These are phyloP conservation scores for Hestina assimilis DNA, from an alignment of 1,140 invertebrate genomes.

Conservation along the genomic window DNA sequence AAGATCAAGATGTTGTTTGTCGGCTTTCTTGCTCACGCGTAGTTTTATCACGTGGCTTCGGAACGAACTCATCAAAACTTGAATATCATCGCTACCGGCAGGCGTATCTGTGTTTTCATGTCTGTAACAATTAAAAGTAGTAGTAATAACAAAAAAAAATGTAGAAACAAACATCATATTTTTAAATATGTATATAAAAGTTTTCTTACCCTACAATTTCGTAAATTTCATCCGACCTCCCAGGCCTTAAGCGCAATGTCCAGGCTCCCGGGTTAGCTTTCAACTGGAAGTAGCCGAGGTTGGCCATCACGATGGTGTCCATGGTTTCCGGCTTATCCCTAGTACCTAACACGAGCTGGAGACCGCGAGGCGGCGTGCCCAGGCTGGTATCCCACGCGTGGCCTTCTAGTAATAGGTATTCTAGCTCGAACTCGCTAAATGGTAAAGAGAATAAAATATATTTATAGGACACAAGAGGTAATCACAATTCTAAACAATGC, in stretches of 20 bases:
- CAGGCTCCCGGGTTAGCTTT: slow-evolving; percentile 99
- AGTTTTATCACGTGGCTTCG: slow-evolving; percentile 94
- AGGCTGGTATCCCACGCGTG: slow-evolving; percentile 96
- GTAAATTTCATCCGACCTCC: slow-evolving; percentile 96
- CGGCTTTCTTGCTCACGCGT: slow-evolving; percentile 93
- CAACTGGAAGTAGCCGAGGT: slow-evolving; percentile 97
- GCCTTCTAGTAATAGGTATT: slow-evolving; percentile 94
- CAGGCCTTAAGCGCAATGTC: slow-evolving; percentile 91
- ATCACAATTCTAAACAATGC: too few species aligned
- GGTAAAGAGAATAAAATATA: too few species aligned
- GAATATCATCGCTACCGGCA: slow-evolving; percentile 84
- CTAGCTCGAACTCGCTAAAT: slow-evolving; percentile 92
- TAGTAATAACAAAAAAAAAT: too few species aligned
- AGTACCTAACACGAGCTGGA: slow-evolving; percentile 97
- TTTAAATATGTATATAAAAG: neutral
- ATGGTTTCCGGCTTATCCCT: slow-evolving; percentile 86
- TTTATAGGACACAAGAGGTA: too few species aligned
- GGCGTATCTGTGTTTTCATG: slow-evolving; percentile 88
- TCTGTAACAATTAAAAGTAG: slow-evolving; percentile 68
- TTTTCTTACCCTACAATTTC: slow-evolving; percentile 83
- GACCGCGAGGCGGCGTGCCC: slow-evolving; percentile 95
- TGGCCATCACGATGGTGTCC: slow-evolving; percentile 99
- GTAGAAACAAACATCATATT: too few species aligned
- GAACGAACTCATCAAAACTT: slow-evolving; percentile 92
- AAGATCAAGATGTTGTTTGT: slow-evolving; percentile 90